Evolutionary conservation across 2,888 invertebrate genomes (phyloP).

Genomic region (Agapostemon virescens): DNA sequence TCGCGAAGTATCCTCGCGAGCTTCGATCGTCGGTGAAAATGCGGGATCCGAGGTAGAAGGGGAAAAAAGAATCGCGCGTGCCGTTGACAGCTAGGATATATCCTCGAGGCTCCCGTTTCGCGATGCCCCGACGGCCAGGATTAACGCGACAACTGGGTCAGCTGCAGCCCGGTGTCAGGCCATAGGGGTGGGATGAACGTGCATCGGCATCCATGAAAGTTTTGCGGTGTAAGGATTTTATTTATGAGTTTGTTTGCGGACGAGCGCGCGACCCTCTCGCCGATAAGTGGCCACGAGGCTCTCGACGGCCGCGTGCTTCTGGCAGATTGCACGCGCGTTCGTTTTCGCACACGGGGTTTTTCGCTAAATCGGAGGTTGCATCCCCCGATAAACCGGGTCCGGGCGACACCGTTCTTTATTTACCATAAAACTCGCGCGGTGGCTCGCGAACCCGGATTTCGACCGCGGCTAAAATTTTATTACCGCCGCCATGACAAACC

Average conservation of each 20-base stretch:
- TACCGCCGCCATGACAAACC: constrained; percentile 44
- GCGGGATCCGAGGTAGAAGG: neutral
- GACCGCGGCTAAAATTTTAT: constrained; percentile 49
- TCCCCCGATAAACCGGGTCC: constrained; percentile 52
- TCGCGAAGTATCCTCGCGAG: neutral
- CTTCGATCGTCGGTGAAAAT: neutral
- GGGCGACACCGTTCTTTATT: constrained; percentile 48
- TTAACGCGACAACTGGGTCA: constrained; percentile 55
- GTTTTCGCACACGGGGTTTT: constrained; percentile 16
- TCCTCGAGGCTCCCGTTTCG: constrained; percentile 28
- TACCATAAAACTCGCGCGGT: constrained; percentile 48
- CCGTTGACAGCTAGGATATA: constrained; percentile 43
- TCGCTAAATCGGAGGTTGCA: neutral
- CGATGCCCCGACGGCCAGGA: neutral
- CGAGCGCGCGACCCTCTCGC: constrained; percentile 58
- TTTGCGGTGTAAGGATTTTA: constrained; percentile 60
- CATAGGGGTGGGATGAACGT: neutral
- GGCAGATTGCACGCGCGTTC: constrained; percentile 66
- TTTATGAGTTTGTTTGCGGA: constrained; percentile 73
- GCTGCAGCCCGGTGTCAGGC: constrained; percentile 43
- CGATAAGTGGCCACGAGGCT: constrained; percentile 69
- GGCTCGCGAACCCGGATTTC: constrained; percentile 23
- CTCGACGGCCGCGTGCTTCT: constrained; percentile 60
- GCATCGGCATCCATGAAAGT: constrained; percentile 43
- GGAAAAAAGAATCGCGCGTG: constrained; percentile 25